Evolutionary conservation across 1,140 invertebrate species (phyloP).

Genomic region (Drosophila subobscura): DNA sequence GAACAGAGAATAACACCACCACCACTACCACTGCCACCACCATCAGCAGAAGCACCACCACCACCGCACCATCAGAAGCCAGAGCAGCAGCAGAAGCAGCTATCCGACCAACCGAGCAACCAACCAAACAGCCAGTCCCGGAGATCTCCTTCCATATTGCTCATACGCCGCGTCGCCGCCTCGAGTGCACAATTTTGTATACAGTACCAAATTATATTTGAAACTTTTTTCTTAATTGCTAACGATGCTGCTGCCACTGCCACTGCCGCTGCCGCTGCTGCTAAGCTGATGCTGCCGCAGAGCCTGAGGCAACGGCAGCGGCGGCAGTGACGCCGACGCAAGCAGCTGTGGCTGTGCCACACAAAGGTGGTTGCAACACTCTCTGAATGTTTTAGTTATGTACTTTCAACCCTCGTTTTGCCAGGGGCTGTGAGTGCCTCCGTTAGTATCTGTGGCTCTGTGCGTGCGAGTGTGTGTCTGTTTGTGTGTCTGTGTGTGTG

Average conservation of each 20-base stretch:
- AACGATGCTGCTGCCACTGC: slow-evolving; percentile 29
- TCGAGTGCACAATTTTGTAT: slow-evolving; percentile 83
- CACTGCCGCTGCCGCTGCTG: background rate
- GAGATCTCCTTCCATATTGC: slow-evolving; percentile 29
- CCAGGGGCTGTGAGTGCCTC: slow-evolving; percentile 18
- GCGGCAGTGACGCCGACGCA: slow-evolving; percentile 13
- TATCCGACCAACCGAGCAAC: slow-evolving; percentile 1
- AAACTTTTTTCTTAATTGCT: slow-evolving; percentile 83
- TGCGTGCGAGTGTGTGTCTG: slow-evolving; percentile 9
- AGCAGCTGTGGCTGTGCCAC: slow-evolving; percentile 30
- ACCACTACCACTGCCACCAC: slow-evolving; percentile 26
- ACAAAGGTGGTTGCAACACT: slow-evolving; percentile 79
- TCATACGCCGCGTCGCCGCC: slow-evolving; percentile 63
- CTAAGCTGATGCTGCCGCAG: background rate
- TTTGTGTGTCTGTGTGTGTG: slow-evolving; percentile 29
- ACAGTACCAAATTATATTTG: slow-evolving; percentile 83
- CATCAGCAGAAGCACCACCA: slow-evolving; percentile 9
- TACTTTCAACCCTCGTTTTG: slow-evolving; percentile 68
- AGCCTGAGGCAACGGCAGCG: too few relatives aligned
- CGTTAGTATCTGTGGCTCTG: background rate
- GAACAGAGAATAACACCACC: slow-evolving; percentile 23
- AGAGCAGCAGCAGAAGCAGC: slow-evolving; percentile 9
- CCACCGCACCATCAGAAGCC: slow-evolving; percentile 2
- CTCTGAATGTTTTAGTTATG: slow-evolving; percentile 50
- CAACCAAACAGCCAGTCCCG: slow-evolving; percentile 44